Evolutionary conservation across 2,888 invertebrate species (phyloP).

Genomic region (Idaea biselata): DNA sequence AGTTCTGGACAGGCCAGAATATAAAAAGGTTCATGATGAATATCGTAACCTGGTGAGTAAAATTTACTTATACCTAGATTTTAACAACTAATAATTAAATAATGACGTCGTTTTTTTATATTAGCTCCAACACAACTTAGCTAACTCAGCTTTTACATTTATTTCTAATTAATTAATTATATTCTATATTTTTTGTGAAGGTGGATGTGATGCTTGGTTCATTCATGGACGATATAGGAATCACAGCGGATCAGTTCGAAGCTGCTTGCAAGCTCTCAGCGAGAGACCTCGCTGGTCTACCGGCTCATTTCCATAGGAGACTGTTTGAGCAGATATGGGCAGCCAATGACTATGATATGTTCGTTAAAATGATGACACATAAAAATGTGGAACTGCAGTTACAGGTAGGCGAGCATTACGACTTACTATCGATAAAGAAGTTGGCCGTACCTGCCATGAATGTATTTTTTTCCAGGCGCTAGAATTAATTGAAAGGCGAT

Average conservation of each 20-base stretch:
- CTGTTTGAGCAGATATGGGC: slow-evolving; percentile 92
- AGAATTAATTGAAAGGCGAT: slow-evolving; percentile 90
- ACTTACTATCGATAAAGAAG: too few species aligned
- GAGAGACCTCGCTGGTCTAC: slow-evolving; percentile 71
- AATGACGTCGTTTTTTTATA: too few species aligned
- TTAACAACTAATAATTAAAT: too few species aligned
- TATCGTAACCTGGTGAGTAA: slow-evolving; percentile 89
- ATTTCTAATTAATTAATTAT: too few species aligned
- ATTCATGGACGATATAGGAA: slow-evolving; percentile 95
- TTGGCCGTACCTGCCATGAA: too few species aligned
- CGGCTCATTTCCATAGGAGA: slow-evolving; percentile 82
- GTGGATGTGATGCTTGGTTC: slow-evolving; percentile 94
- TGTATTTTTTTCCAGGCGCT: slow-evolving; percentile 82
- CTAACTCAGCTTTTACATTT: too few species aligned
- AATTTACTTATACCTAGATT: too few species aligned
- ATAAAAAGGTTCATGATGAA: slow-evolving; percentile 89
- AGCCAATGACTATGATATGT: slow-evolving; percentile 94
- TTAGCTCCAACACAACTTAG: too few species aligned
- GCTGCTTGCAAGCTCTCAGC: slow-evolving; percentile 84
- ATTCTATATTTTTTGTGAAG: slow-evolving; percentile 50
- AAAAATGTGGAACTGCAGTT: slow-evolving; percentile 95
- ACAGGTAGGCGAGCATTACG: slow-evolving; percentile 66
- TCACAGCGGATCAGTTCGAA: slow-evolving; percentile 93
- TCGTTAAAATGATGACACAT: slow-evolving; percentile 95
- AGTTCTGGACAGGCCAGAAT: slow-evolving; percentile 86